These are phyloP conservation scores for Aphelenchoides fujianensis DNA, from an alignment of 1,140 invertebrate genomes.

Conservation along the genomic window DNA sequence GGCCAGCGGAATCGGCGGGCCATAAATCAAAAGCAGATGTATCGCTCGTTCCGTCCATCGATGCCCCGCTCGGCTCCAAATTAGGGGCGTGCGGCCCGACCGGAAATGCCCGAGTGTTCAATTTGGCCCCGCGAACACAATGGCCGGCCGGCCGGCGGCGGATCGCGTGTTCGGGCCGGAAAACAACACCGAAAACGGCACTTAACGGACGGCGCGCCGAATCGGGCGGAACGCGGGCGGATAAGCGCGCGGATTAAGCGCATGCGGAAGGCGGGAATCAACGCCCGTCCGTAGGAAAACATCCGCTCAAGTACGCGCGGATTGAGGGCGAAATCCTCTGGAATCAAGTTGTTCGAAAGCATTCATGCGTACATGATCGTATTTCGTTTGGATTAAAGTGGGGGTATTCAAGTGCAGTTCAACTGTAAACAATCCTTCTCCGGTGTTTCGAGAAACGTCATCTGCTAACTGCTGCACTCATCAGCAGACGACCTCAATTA, in stretches of 20 bases:
- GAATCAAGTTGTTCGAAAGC: too few relatives aligned
- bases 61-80: not conserved
- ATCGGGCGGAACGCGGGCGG: too few relatives aligned
- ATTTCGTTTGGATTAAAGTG: too few relatives aligned
- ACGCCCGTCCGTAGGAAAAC: not conserved
- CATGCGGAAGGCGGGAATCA: not conserved
- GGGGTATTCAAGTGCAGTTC: too few relatives aligned
- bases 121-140: not conserved
- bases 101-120: not conserved
- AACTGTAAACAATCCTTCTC: too few relatives aligned
- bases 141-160: not conserved
- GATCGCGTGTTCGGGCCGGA: too few relatives aligned
- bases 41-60: not conserved
- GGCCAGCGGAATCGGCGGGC: not conserved
- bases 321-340: too few relatives aligned
- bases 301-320: not conserved
- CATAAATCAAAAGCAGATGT: slow-evolving; percentile 1
- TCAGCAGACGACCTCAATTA: too few relatives aligned
- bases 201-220: too few relatives aligned
- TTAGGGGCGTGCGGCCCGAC: not conserved
- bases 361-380: too few relatives aligned
- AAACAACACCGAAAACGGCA: not conserved
- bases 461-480: too few relatives aligned
- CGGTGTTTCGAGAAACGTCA: too few relatives aligned
- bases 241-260: not conserved